A percentile compares a stretch with the other conserved stretches of the same genome.
These are phyloP conservation scores for Puffinus mauretanicus DNA, from an alignment of 2,113 vertebrate species.

Conservation along the genomic window DNA sequence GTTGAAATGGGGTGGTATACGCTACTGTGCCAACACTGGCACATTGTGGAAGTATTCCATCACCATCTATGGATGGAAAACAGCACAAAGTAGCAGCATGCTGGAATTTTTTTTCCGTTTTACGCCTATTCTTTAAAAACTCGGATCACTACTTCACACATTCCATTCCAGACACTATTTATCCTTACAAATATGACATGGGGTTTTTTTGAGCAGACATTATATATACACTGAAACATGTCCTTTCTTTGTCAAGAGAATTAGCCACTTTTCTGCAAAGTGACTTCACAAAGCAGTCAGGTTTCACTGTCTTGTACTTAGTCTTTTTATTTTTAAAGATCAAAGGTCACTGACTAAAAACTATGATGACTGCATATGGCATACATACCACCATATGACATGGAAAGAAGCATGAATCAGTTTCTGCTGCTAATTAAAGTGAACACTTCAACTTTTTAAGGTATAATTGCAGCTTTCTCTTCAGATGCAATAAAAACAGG, in stretches of 20 bases:
- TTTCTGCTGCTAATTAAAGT: not conserved
- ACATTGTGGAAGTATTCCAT: not conserved
- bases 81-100: not conserved
- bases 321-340: not conserved
- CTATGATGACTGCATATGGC: not conserved
- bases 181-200: not conserved
- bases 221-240: not conserved
- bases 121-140: not conserved
- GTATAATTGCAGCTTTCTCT: not conserved
- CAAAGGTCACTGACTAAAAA: not conserved
- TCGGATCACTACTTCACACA: not conserved
- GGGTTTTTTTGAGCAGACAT: not conserved
- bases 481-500: not conserved
- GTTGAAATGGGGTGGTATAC: not conserved
- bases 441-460: not conserved
- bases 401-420: not conserved
- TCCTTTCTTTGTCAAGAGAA: not conserved
- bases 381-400: not conserved
- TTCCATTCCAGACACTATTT: not conserved
- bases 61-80: conserved; percentile 5
- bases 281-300: not conserved
- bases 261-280: not conserved
- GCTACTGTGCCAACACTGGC: not conserved
- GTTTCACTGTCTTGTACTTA: not conserved
- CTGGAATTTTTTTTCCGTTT: not conserved